These are phyloP conservation scores for Tichodroma muraria DNA, from an alignment of 2,113 vertebrate genomes.

Conservation along the genomic window DNA sequence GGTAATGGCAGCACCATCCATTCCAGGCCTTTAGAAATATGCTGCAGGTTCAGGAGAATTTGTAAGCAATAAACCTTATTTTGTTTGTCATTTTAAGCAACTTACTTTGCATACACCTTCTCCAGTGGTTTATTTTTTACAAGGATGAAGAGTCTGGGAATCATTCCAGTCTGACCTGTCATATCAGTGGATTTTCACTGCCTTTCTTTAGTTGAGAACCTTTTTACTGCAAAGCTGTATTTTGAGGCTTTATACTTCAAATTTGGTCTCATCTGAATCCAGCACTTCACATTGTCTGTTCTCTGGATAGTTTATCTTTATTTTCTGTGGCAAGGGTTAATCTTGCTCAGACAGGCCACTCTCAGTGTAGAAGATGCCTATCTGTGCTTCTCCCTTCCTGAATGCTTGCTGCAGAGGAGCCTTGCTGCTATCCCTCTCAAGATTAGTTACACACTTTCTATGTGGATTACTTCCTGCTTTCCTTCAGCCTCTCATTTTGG, in stretches of 20 bases:
- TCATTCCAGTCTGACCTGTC: not conserved
- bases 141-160: not conserved
- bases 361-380: slow-evolving; percentile 13
- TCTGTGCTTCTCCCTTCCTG: not conserved
- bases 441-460: slow-evolving; percentile 14
- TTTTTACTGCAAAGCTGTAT: not conserved
- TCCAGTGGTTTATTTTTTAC: not conserved
- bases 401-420: not conserved
- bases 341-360: not conserved
- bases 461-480: slow-evolving; percentile 44
- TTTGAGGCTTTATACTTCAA: not conserved
- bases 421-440: not conserved
- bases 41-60: not conserved
- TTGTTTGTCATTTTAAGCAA: not conserved
- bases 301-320: not conserved
- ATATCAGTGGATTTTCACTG: not conserved
- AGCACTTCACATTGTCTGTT: not conserved
- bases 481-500: not conserved
- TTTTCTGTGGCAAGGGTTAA: slow-evolving; percentile 52
- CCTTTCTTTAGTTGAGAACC: not conserved
- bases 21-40: not conserved
- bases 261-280: not conserved
- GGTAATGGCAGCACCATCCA: not conserved
- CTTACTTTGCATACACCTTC: not conserved
- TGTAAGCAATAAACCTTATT: not conserved